phyloP scores from a whole-genome alignment of 2,797 vertebrate species.

The Cryptoblepharus egeriae region DNA sequence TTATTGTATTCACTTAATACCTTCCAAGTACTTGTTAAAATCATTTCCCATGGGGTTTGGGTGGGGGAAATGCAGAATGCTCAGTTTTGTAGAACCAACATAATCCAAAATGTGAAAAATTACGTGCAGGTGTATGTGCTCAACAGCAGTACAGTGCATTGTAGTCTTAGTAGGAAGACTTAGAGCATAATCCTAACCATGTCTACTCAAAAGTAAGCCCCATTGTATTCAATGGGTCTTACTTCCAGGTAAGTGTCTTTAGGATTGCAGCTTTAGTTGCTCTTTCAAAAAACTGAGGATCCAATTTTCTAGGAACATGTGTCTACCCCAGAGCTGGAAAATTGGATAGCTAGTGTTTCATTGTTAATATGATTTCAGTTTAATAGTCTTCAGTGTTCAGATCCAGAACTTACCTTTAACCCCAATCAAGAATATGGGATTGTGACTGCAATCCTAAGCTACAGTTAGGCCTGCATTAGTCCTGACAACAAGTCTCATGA shows the following conservation, averaged over 20 bases:
- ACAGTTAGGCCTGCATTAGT: too few species aligned
- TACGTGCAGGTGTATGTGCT: not conserved
- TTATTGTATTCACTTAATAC: not conserved
- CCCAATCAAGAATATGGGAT: not conserved
- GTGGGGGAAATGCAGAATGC: not conserved
- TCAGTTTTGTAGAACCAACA: not conserved
- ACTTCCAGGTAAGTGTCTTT: too few species aligned
- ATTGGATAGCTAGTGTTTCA: not conserved
- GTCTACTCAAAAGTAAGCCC: too few species aligned
- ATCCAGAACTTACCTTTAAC: not conserved
- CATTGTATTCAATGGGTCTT: too few species aligned
- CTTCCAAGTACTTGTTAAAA: not conserved
- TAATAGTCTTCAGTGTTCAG: not conserved
- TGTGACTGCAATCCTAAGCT: too few species aligned
- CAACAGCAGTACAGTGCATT: slow-evolving; percentile 5
- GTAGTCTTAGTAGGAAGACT: not conserved
- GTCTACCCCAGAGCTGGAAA: too few species aligned
- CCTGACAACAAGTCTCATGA: too few species aligned
- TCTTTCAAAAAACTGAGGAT: not conserved
- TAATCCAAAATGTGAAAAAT: slow-evolving; percentile 5
- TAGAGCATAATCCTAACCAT: too few species aligned
- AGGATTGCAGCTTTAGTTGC: too few species aligned
- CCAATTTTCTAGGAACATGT: too few species aligned
- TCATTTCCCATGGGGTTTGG: not conserved
- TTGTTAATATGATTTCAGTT: not conserved